A percentile compares a stretch with the other conserved stretches of the same genome.
phyloP scores from a whole-genome alignment of 2,888 invertebrate species.

The Habrosyne pyritoides region DNA sequence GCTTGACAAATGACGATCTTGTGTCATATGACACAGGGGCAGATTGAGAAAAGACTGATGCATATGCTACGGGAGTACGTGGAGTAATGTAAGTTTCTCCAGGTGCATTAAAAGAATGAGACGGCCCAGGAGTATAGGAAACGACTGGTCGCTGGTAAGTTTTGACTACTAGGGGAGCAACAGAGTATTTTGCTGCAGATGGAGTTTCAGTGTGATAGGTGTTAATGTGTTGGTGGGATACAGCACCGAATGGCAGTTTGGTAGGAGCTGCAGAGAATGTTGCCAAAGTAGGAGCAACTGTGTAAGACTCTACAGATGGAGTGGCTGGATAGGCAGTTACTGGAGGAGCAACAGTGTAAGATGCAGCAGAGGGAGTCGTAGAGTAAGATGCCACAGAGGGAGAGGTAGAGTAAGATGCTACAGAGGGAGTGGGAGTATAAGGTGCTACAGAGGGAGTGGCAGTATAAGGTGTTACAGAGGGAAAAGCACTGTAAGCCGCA shows the following conservation, averaged over 20 bases:
- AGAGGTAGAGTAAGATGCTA: background rate
- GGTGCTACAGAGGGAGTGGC: conserved; percentile 30
- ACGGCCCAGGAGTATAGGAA: background rate
- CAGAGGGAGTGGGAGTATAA: background rate
- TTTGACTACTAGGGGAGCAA: background rate
- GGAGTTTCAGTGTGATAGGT: background rate
- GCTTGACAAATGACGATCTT: background rate
- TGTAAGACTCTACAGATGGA: conserved; percentile 8
- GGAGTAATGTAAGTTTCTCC: background rate
- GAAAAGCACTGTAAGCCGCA: conserved; percentile 22
- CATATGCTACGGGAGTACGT: background rate
- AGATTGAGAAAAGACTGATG: background rate
- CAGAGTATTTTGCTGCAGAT: background rate
- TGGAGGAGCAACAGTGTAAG: conserved; percentile 3
- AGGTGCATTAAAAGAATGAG: background rate
- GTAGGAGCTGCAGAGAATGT: background rate
- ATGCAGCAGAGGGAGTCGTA: background rate
- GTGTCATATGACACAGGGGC: background rate
- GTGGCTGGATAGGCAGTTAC: background rate
- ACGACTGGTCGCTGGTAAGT: background rate
- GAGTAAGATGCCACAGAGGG: background rate
- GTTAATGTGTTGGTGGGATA: background rate
- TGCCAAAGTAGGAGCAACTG: background rate
- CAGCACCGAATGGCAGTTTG: background rate
- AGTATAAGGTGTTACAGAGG: conserved; percentile 20